Base-by-base conservation (phyloP, 1,140 invertebrate genomes). In the Frieseomelitta varia region DNA sequence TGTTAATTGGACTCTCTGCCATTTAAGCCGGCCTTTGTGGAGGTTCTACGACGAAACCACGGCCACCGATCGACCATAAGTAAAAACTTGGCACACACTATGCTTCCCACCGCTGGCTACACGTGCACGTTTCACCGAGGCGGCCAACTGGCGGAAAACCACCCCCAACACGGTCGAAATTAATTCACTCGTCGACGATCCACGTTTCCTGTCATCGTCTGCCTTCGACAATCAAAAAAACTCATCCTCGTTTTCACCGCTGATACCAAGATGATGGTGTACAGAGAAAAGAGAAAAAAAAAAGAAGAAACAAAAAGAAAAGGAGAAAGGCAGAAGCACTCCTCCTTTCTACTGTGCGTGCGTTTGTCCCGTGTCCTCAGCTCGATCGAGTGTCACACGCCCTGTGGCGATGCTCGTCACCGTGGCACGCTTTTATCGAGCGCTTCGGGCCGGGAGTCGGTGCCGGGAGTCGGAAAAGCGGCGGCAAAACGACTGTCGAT, bases 1-100 rank as follows among this genome's bases (percentile, higher is more conserved):
- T 89, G 75, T 76, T 87, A 67, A 89, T 83, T 51, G 85, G 76
- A 85, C 81, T 88, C 34, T 91, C 89, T 74, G 91, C 90, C 88
- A 91, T 92, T 87, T 90, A 88, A 91, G 24, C 87, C 74, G 61
- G 53, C 27, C 55, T 71, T 79, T 61, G 47, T 61, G 63, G 72
- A 61, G 51, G 58, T 76, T 73, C 30, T 65, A 24, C 27, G 6
- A n/a, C 24, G 34, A 78, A 79, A 81, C 15, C 77, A 63, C 51
- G 58, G 67, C 56, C 65, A 67, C 58, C 83, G n/a, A 74, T 58
- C 78, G 77, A 71, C 51, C 81, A 79, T 84, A 84, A 79, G 81
- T 79, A 79, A 61, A 79, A 67, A 65, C 58, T 39, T 27, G 69
- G 10, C 79, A 74, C 79, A 53, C 58, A 65, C 68, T 81, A n/a